phyloP scores from a whole-genome alignment of 2,113 vertebrate species.

The Paracyprichromis sp. region DNA sequence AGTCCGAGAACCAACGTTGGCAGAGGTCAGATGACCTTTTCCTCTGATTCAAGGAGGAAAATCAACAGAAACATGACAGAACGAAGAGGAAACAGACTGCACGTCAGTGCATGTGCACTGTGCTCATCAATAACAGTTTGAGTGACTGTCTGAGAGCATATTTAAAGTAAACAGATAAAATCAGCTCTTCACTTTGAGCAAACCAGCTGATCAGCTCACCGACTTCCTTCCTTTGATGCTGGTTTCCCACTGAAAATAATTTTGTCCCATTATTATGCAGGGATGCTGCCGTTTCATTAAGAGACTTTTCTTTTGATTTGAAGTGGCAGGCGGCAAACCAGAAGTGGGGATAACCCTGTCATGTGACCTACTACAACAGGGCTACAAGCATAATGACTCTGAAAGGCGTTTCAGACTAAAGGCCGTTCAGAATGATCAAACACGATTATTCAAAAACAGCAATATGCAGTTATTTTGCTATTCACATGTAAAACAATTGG shows the following conservation, averaged over 20 bases:
- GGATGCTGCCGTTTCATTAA: background rate
- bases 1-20: background rate
- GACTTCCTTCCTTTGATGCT: background rate
- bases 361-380: background rate
- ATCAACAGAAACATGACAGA: background rate
- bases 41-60: background rate
- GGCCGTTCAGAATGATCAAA: background rate
- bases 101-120: background rate
- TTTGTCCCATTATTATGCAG: background rate
- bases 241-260: background rate
- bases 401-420: background rate
- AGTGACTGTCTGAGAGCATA: background rate
- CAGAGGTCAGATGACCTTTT: background rate
- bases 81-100: background rate
- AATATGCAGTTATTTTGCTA: background rate
- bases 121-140: background rate
- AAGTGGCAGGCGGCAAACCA: background rate
- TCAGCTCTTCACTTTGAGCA: background rate
- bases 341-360: background rate
- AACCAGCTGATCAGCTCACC: background rate
- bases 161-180: background rate
- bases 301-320: background rate
- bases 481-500: background rate
- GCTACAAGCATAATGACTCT: background rate
- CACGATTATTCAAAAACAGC: accelerated